These are phyloP conservation scores for Emydura subglobosa DNA, from an alignment of 2,113 vertebrate genomes.

Conservation along the genomic window DNA sequence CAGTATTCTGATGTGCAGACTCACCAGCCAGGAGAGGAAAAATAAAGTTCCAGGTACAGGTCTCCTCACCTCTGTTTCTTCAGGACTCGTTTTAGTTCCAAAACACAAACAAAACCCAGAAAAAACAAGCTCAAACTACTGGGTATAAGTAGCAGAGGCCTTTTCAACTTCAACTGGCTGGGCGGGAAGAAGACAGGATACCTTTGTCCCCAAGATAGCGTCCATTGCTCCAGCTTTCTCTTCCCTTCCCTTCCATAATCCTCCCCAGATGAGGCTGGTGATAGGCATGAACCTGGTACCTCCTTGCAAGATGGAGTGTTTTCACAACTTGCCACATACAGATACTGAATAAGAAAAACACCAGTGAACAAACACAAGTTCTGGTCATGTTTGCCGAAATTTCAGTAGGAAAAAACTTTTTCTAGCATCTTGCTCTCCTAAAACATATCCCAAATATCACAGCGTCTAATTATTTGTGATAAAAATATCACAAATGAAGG, in stretches of 20 bases:
- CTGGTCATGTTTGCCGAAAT: not conserved
- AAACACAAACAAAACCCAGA: not conserved
- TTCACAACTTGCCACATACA: not conserved
- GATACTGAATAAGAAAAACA: not conserved
- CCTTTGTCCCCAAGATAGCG: not conserved
- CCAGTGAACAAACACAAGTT: not conserved
- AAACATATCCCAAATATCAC: not conserved
- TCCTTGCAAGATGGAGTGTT: not conserved
- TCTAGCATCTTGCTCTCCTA: not conserved
- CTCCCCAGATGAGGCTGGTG: not conserved
- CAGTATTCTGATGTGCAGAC: not conserved
- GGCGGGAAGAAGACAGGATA: not conserved
- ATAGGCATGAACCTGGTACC: not conserved
- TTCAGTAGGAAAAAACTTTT: constrained; percentile 11
- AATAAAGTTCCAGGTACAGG: not conserved
- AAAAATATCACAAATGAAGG: constrained; percentile 32
- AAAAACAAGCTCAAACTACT: not conserved
- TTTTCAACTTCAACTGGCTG: not conserved
- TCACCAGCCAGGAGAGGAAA: constrained; percentile 12
- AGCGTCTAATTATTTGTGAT: constrained; percentile 35
- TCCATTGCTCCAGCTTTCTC: not conserved
- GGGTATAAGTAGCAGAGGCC: not conserved
- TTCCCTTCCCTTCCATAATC: not conserved
- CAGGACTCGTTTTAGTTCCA: not conserved
- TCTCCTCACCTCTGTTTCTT: not conserved